Conservation (phyloP, 2,113 vertebrate species). For the Pavo muticus region DNA sequence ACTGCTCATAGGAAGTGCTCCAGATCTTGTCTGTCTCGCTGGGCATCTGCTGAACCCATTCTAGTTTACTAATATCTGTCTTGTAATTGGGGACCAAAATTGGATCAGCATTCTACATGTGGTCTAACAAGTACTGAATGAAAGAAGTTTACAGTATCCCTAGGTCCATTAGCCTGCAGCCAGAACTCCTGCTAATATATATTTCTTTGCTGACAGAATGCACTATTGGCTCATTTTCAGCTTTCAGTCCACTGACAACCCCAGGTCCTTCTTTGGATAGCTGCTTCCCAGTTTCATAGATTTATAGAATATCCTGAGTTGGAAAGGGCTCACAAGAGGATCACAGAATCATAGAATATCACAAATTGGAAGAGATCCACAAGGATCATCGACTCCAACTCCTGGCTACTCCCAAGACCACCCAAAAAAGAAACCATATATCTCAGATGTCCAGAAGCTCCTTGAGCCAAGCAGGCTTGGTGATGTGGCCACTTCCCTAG, state of each 20-base stretch:
- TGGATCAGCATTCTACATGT: not conserved
- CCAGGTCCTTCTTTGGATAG: not conserved
- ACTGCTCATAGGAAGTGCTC: too few species aligned
- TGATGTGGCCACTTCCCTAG: not conserved
- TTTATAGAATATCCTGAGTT: not conserved
- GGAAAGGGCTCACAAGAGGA: not conserved
- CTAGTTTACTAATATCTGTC: too few species aligned
- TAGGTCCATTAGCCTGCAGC: not conserved
- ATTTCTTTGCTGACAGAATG: not conserved
- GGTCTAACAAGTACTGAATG: not conserved
- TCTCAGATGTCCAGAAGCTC: not conserved
- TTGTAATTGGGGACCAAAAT: too few species aligned
- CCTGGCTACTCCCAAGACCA: not conserved
- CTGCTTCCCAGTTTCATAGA: not conserved
- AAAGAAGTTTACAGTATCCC: not conserved
- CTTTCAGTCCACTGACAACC: not conserved
- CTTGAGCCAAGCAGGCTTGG: not conserved
- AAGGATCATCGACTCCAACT: not conserved
- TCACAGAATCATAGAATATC: too few species aligned
- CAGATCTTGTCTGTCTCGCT: too few species aligned
- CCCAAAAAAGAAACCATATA: not conserved
- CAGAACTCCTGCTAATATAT: not conserved
- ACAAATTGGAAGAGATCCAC: not conserved
- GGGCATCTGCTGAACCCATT: too few species aligned
- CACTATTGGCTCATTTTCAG: not conserved